Evolutionary conservation across 1,140 invertebrate genomes (phyloP).

Genomic region (Stegodyphus mimosarum): DNA sequence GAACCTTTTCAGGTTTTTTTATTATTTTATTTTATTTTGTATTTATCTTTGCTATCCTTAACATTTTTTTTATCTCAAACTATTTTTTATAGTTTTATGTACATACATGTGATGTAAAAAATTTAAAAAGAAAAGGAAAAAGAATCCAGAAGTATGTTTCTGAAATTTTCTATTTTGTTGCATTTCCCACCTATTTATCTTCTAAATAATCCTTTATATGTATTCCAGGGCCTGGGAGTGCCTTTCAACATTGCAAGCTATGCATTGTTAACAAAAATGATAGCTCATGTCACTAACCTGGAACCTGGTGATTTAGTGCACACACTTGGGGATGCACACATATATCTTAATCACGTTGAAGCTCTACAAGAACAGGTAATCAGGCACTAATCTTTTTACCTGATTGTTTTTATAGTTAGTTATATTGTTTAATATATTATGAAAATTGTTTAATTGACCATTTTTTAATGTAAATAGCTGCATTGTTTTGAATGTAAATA

Average conservation of each 20-base stretch:
- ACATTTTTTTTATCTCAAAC: too few species aligned
- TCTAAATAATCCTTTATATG: neutral
- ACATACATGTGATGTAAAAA: too few species aligned
- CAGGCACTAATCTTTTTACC: neutral
- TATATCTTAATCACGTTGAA: slow-evolving; percentile 93
- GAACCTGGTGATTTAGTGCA: slow-evolving; percentile 96
- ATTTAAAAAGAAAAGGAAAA: too few species aligned
- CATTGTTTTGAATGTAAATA: slow-evolving; percentile 1
- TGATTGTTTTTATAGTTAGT: neutral
- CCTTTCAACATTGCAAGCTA: slow-evolving; percentile 99
- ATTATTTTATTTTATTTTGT: too few species aligned
- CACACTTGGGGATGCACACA: slow-evolving; percentile 95
- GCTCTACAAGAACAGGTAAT: slow-evolving; percentile 82
- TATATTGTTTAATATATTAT: neutral
- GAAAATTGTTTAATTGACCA: neutral
- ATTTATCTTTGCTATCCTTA: too few species aligned
- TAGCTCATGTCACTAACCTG: slow-evolving; percentile 91
- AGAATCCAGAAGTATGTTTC: too few species aligned
- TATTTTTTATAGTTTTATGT: too few species aligned
- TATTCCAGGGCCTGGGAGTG: slow-evolving; percentile 85
- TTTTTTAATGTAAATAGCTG: neutral
- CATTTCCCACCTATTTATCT: neutral
- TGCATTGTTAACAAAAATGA: slow-evolving; percentile 93
- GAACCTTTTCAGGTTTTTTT: too few species aligned
- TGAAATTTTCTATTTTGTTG: neutral